A percentile compares a stretch with the other conserved stretches of the same genome.
Evolutionary conservation across 92 coral and sea anemone species (phyloP).

Genomic region (Anthopleura xanthogrammica): DNA sequence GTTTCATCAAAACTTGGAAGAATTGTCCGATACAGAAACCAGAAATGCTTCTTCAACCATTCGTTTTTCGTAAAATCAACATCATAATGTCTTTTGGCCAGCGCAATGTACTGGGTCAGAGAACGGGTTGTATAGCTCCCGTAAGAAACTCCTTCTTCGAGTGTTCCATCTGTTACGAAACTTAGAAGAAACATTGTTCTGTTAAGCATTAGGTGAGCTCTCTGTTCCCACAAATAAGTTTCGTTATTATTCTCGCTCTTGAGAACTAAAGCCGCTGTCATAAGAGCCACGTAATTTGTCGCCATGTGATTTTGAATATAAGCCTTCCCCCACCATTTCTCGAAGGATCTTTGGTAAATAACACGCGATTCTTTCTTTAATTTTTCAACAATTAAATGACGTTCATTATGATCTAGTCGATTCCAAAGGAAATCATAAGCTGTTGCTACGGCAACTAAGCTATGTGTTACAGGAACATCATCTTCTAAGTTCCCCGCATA

Average conservation of each 20-base stretch:
- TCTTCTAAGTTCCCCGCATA: constrained; percentile 52
- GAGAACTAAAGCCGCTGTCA: constrained; percentile 67
- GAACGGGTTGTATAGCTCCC: constrained; percentile 89
- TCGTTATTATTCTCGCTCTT: constrained; percentile 28
- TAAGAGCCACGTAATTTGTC: constrained; percentile 80
- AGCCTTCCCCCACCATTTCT: constrained; percentile 63
- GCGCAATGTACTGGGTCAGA: constrained; percentile 76
- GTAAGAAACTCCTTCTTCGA: constrained; percentile 87
- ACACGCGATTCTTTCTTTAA: constrained; percentile 37
- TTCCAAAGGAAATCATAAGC: constrained; percentile 79
- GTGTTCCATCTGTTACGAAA: constrained; percentile 80
- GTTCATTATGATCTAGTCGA: constrained; percentile 45
- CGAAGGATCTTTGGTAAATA: constrained; percentile 59
- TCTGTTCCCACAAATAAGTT: constrained; percentile 54
- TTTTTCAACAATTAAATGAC: constrained; percentile 36
- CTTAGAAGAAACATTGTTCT: constrained; percentile 73
- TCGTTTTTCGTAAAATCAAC: constrained; percentile 48
- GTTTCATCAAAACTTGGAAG: constrained; percentile 81
- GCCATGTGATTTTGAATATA: constrained; percentile 94
- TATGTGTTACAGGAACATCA: constrained; percentile 93
- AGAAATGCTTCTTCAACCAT: constrained; percentile 82
- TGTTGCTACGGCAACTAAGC: constrained; percentile 76
- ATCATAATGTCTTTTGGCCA: constrained; percentile 71
- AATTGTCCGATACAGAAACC: constrained; percentile 77
- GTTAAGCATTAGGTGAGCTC: constrained; percentile 63